Evolutionary conservation across 2,797 vertebrate species (phyloP).

Genomic region (Mormyrus hasselquistii): DNA sequence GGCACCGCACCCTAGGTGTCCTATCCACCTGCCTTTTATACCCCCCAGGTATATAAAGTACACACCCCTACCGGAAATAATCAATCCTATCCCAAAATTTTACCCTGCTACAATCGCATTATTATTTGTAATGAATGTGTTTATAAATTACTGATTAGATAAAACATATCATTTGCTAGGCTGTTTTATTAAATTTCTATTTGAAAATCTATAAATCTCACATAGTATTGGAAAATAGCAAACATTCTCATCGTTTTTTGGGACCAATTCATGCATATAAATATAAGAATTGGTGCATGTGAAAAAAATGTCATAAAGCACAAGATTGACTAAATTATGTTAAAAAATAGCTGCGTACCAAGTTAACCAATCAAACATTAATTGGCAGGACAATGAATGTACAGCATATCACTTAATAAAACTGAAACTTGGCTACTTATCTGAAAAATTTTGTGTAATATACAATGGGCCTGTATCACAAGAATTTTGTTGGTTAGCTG

Average conservation of each 20-base stretch:
- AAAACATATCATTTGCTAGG: background rate
- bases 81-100: too few relatives aligned
- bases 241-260: background rate
- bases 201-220: background rate
- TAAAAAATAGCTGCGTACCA: background rate
- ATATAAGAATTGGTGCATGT: background rate
- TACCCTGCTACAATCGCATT: too few relatives aligned
- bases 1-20: too few relatives aligned
- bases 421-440: background rate
- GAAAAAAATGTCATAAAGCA: background rate
- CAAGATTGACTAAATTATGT: background rate
- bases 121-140: too few relatives aligned
- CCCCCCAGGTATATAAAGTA: too few relatives aligned
- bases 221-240: background rate
- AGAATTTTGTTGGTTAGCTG: background rate
- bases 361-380: background rate
- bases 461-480: background rate
- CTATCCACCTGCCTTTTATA: too few relatives aligned
- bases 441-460: background rate
- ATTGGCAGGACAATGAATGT: background rate
- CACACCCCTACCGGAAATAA: too few relatives aligned
- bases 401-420: background rate
- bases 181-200: background rate
- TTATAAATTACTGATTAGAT: background rate
- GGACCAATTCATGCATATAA: background rate